A percentile compares a stretch with the other conserved stretches of the same genome.
These are phyloP conservation scores for Leptinotarsa lineolata DNA, from an alignment of 1,140 invertebrate species.

Conservation along the genomic window DNA sequence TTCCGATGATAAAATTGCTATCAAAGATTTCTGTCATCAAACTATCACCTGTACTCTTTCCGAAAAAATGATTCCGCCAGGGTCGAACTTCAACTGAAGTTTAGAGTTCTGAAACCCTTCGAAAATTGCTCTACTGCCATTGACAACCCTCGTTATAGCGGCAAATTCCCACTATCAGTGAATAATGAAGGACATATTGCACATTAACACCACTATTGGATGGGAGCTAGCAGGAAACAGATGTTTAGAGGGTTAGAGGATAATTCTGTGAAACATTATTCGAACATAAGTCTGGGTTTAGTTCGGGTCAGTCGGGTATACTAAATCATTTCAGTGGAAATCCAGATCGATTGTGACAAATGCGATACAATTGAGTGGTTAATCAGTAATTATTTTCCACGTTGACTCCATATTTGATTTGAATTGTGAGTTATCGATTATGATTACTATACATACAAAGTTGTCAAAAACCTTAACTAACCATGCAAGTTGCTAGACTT, in stretches of 20 bases:
- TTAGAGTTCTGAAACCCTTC: too few relatives aligned
- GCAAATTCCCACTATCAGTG: neutral
- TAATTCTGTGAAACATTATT: neutral
- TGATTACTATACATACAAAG: too few relatives aligned
- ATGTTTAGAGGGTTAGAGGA: neutral
- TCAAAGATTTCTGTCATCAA: too few relatives aligned
- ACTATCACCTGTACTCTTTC: too few relatives aligned
- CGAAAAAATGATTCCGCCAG: too few relatives aligned
- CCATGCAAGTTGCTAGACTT: too few relatives aligned
- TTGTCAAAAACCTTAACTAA: too few relatives aligned
- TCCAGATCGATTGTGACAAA: neutral
- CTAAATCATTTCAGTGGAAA: neutral
- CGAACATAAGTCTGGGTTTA: neutral
- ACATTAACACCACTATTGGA: neutral
- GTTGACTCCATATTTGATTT: neutral
- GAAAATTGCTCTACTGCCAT: neutral
- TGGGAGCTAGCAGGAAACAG: neutral
- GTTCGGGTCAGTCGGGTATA: neutral
- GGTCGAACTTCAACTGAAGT: too few relatives aligned
- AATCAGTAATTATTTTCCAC: neutral
- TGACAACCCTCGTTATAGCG: neutral
- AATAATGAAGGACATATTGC: constrained; percentile 4
- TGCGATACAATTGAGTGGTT: neutral
- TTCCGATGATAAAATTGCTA: too few relatives aligned
- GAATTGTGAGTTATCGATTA: too few relatives aligned